These are phyloP conservation scores for Gobionotothen gibberifrons DNA, from an alignment of 2,797 vertebrate genomes.

Conservation along the genomic window DNA sequence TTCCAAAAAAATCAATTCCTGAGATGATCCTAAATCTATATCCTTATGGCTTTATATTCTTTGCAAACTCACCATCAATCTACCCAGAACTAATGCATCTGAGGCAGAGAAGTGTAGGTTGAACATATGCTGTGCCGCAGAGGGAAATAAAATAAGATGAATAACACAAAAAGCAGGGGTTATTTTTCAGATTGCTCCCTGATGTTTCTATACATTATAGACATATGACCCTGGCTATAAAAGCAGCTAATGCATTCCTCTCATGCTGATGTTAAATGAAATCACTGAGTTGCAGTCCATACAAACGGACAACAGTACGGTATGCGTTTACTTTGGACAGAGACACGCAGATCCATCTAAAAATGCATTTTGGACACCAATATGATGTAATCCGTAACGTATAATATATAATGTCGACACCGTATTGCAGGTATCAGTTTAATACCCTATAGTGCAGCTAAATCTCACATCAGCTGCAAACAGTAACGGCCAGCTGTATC, in stretches of 20 bases:
- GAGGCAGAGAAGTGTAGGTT: conserved; percentile 37
- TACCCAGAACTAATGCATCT: conserved; percentile 74
- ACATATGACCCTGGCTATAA: conserved; percentile 32
- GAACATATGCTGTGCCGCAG: conserved; percentile 39
- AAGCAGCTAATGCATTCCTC: conserved; percentile 51
- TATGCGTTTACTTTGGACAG: conserved; percentile 25
- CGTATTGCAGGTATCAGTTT: conserved; percentile 52
- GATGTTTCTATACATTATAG: conserved; percentile 41
- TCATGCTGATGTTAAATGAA: conserved; percentile 24
- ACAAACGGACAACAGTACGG: not conserved
- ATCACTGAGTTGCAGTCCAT: conserved; percentile 21
- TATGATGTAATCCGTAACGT: conserved; percentile 38
- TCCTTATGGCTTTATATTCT: conserved; percentile 83
- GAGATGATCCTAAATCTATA: conserved; percentile 87
- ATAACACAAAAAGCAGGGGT: conserved; percentile 36
- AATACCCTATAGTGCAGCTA: conserved; percentile 24
- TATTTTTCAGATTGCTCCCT: conserved; percentile 35
- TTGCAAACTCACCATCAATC: conserved; percentile 80
- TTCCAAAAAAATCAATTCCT: conserved; percentile 83
- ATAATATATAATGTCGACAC: conserved; percentile 24
- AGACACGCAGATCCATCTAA: conserved; percentile 26
- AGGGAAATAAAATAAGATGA: conserved; percentile 50
- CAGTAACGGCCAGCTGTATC: conserved; percentile 54
- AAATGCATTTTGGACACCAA: conserved; percentile 14
- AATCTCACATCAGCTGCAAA: conserved; percentile 43